phyloP scores from a whole-genome alignment of 1,140 invertebrate species.

The Pseudomyrmex flavicornis region DNA sequence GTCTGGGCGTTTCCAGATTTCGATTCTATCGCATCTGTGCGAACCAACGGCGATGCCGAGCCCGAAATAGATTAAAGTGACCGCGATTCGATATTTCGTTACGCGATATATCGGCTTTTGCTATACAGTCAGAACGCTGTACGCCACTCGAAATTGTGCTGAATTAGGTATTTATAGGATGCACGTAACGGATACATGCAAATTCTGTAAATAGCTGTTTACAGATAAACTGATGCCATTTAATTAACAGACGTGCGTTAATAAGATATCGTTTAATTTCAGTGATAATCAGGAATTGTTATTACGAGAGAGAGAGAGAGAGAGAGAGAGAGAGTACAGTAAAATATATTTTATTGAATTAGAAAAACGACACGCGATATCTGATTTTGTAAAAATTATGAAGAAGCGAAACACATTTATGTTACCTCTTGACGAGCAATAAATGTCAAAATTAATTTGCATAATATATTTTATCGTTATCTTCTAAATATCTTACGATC shows the following conservation, averaged over 20 bases:
- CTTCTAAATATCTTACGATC: background rate
- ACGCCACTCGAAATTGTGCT: conserved; percentile 36
- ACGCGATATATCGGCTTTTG: conserved; percentile 14
- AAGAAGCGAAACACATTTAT: no score
- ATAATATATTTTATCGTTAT: conserved; percentile 1
- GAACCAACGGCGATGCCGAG: background rate
- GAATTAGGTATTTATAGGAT: conserved; percentile 46
- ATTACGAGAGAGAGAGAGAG: background rate
- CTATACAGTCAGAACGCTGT: background rate
- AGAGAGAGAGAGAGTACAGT: background rate
- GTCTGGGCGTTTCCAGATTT: conserved; percentile 22
- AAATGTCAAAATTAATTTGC: no score
- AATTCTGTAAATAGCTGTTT: conserved; percentile 46
- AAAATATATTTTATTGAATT: background rate
- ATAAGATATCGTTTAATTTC: conserved; percentile 21
- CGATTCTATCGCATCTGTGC: no score
- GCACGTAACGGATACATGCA: background rate
- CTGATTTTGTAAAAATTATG: background rate
- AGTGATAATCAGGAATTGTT: background rate
- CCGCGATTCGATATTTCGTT: conserved; percentile 49
- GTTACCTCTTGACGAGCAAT: no score
- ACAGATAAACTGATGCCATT: background rate
- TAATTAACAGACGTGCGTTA: conserved; percentile 24
- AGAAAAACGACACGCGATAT: background rate
- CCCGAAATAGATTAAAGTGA: conserved; percentile 50